Conservation (phyloP, 2,797 vertebrate species). For the Zalophus californianus region DNA sequence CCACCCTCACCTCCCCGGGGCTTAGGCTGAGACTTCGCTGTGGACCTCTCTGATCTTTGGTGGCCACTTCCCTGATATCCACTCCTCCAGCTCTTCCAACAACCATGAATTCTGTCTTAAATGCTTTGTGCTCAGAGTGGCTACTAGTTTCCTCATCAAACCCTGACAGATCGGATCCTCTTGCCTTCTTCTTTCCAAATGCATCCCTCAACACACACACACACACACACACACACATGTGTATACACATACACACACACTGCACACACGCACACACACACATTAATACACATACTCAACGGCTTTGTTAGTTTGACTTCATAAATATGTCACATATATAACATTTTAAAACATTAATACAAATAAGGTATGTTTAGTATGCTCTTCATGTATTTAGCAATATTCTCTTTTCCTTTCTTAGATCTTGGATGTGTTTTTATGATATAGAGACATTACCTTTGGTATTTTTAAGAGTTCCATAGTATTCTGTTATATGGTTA, state of each 20-base stretch:
- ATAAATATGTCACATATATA: neutral
- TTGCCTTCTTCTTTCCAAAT: neutral
- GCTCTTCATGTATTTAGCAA: neutral
- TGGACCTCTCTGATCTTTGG: neutral
- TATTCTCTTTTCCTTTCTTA: neutral
- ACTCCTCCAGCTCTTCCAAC: neutral
- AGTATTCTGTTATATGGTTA: neutral
- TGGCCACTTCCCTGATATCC: neutral
- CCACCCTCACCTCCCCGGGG: rapidly evolving
- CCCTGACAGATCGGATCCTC: neutral
- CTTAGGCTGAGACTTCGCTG: neutral
- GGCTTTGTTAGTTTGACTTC: neutral
- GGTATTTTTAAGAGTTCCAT: neutral
- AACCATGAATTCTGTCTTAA: neutral
- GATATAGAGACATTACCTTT: neutral
- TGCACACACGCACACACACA: neutral
- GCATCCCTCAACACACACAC: neutral
- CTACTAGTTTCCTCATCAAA: neutral
- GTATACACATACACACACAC: neutral
- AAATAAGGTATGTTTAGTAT: neutral
- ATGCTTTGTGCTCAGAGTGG: neutral
- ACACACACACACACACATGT: neutral
- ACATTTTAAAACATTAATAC: neutral
- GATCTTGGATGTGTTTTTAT: neutral
- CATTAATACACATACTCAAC: neutral